Percentiles rank a stretch among this genome's conserved stretches.
Evolutionary conservation across 30 jellyfish, hydroid and myxozoan genomes (phyloP).

Genomic region (Cassiopea xamachana): DNA sequence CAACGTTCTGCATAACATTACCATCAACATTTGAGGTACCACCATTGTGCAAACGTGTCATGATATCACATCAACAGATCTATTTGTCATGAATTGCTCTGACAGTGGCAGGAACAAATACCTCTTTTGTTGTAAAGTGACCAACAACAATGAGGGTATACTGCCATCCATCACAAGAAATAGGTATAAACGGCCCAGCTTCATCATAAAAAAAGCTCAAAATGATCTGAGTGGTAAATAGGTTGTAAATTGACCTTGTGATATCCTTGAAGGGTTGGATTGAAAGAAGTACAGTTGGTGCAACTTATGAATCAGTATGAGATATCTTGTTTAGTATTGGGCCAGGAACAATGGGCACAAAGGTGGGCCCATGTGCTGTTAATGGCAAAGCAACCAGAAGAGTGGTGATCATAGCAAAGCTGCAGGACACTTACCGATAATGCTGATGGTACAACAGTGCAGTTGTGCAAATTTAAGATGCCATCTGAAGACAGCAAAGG

Average conservation of each 20-base stretch:
- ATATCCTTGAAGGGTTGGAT: slow-evolving; percentile 47
- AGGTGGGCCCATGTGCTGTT: slow-evolving; percentile 46
- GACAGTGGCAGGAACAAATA: slow-evolving; percentile 39
- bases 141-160: slow-evolving; percentile 9
- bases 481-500: slow-evolving; percentile 12
- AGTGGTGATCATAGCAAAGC: slow-evolving; percentile 47
- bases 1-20: slow-evolving; percentile 31
- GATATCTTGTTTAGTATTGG: slow-evolving; percentile 21
- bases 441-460: slow-evolving; percentile 28
- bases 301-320: slow-evolving; percentile 47
- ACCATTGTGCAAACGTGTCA: slow-evolving; percentile 45
- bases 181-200: slow-evolving; percentile 11
- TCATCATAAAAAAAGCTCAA: slow-evolving; percentile 24
- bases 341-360: slow-evolving; percentile 28
- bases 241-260: slow-evolving; percentile 41
- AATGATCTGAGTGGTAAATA: slow-evolving; percentile 10
- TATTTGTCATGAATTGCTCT: slow-evolving; percentile 40
- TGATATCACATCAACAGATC: slow-evolving; percentile 44
- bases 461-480: slow-evolving; percentile 40
- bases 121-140: slow-evolving; percentile 33
- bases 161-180: slow-evolving; percentile 1
- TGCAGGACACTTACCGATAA: slow-evolving; percentile 15
- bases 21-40: slow-evolving; percentile 53
- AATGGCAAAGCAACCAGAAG: slow-evolving; percentile 37
- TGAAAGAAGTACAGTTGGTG: slow-evolving; percentile 9